Evolutionary conservation across 2,888 invertebrate genomes (phyloP).

Genomic region (Vanessa cardui): DNA sequence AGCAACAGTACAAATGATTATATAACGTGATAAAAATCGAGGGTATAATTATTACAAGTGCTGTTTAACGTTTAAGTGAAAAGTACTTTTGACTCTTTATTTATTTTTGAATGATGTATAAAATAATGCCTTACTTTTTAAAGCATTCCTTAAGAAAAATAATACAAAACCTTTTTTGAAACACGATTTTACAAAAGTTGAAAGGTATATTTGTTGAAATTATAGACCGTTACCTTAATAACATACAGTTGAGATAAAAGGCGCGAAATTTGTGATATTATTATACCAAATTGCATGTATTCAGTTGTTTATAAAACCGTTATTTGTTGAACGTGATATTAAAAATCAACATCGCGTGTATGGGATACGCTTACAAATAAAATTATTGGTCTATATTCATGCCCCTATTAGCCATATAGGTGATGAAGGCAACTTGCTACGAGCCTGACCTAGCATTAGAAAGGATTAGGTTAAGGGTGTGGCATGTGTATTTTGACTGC

Average conservation of each 20-base stretch:
- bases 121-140: not conserved
- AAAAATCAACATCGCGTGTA: not conserved
- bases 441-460: not conserved
- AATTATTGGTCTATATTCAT: not conserved
- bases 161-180: not conserved
- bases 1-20: slow-evolving; percentile 26
- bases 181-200: slow-evolving; percentile 20
- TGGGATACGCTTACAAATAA: not conserved
- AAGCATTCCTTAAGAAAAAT: not conserved
- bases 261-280: slow-evolving; percentile 74
- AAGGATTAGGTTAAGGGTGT: no score
- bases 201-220: slow-evolving; percentile 53
- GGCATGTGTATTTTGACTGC: no score
- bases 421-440: no score
- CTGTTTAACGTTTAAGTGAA: not conserved
- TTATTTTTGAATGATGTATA: not conserved
- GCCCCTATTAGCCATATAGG: not conserved
- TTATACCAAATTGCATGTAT: slow-evolving; percentile 21
- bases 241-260: slow-evolving; percentile 62
- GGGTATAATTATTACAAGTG: slow-evolving; percentile 14
- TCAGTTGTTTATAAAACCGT: slow-evolving; percentile 27
- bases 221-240: slow-evolving; percentile 70
- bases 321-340: slow-evolving; percentile 22
- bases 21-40: slow-evolving; percentile 22
- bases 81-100: not conserved